Base-by-base conservation (phyloP, 2,888 invertebrate genomes). In the Habroteleia sp. region DNA sequence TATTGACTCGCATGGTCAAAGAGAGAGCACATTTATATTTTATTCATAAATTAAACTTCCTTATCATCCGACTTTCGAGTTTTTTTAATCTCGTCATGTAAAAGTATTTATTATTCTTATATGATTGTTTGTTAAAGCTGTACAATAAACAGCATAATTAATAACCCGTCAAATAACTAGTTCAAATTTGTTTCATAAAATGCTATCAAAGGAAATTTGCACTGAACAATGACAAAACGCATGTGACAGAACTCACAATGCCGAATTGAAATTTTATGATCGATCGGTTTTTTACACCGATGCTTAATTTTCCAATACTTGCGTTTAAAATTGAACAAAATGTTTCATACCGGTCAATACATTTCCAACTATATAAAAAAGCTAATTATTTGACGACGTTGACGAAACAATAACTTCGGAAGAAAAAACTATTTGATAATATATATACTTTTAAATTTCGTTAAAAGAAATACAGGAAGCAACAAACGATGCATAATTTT, bases 401-500 rank as follows among this genome's bases (percentile, higher is more conserved):
- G 33, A 68, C n/a, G 27, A 39, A 72, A 72, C 37, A 63, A 71
- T 35, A 41, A 63, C 41, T 35, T 46, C 14, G 7, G 6, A 35
- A 20, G 10, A 41, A 17, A 42, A 60, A n/a, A 16, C n/a, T 5
- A 7, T 60, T 54, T 54, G 20, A 27, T 35, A 71, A 62, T 42
- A 41, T 13, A 46, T 29, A 52, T 29, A n/a, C n/a, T n/a, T 54
- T 71, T 46, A 13, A 13, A 16, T 62, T 62, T 52, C 31, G 14
- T 39, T 11, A 29, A 14, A 20, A 6, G n/a, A 69, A 6, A 27
- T 44, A 35, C 35, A 39, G 33, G 35, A 56, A 42, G 33, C 31
- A 54, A 46, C 17, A 74, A 65, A 62, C 62, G 56, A 66, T 68
- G 41, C 56, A 62, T 68, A 62, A 56, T 48, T 74, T 48, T 74